Evolutionary conservation across 2,113 vertebrate genomes (phyloP).

Genomic region (Siniperca chuatsi): DNA sequence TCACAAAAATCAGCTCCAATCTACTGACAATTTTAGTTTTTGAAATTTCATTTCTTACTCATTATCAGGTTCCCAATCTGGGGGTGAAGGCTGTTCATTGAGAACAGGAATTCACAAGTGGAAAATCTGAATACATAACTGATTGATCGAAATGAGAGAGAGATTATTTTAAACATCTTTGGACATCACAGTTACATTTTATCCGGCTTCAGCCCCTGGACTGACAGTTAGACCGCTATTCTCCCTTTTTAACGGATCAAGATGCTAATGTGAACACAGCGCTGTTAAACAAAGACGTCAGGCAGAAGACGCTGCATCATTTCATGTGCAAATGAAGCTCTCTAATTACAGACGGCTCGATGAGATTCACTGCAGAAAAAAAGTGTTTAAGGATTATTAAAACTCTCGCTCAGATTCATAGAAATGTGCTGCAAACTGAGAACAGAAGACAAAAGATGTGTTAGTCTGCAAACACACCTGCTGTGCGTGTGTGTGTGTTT

Average conservation of each 20-base stretch:
- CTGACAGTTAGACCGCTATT: neutral
- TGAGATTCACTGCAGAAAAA: slow-evolving; percentile 38
- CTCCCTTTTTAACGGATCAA: slow-evolving; percentile 24
- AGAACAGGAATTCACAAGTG: too few relatives aligned
- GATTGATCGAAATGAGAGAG: neutral
- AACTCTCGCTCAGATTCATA: neutral
- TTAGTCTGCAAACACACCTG: slow-evolving; percentile 20
- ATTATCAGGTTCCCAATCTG: too few relatives aligned
- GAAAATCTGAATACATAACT: too few relatives aligned
- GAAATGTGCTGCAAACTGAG: slow-evolving; percentile 22
- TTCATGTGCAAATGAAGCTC: slow-evolving; percentile 67
- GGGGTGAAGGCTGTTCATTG: too few relatives aligned
- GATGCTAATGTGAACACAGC: slow-evolving; percentile 17
- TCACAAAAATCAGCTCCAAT: too few relatives aligned
- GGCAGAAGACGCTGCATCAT: slow-evolving; percentile 46
- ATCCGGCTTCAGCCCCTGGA: neutral
- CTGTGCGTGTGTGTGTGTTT: slow-evolving; percentile 7
- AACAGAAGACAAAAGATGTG: neutral
- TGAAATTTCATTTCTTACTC: too few relatives aligned
- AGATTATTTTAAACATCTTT: neutral
- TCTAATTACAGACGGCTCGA: slow-evolving; percentile 58
- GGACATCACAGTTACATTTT: neutral
- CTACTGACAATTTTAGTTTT: too few relatives aligned
- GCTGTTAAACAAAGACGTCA: slow-evolving; percentile 29
- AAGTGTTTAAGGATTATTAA: slow-evolving; percentile 14